phyloP scores from a whole-genome alignment of 2,113 vertebrate species.

The Amphiprion ocellaris region DNA sequence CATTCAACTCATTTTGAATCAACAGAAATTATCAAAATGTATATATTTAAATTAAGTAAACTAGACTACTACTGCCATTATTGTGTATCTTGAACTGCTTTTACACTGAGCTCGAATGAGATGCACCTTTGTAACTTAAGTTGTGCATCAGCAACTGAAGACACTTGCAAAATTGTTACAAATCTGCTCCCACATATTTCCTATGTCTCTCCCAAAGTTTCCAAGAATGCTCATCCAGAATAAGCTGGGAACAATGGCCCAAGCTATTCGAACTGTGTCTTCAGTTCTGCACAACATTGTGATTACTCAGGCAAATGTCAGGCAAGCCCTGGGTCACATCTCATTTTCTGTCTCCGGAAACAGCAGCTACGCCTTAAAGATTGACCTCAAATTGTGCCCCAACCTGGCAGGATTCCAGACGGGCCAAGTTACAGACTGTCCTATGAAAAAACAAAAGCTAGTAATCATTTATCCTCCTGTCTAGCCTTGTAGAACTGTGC shows the following conservation, averaged over 20 bases:
- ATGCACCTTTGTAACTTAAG: not conserved
- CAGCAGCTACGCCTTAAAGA: conserved; percentile 35
- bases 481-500: not conserved
- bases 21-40: no score
- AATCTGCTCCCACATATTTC: conserved; percentile 14
- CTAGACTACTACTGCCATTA: not conserved
- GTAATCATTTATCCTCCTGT: not conserved
- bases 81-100: not conserved
- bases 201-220: conserved; percentile 3
- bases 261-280: not conserved
- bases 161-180: not conserved
- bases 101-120: not conserved
- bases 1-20: no score
- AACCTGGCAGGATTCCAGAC: conserved; percentile 17
- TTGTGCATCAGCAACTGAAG: not conserved
- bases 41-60: no score
- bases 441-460: conserved; percentile 26
- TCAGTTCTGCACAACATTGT: conserved; percentile 25
- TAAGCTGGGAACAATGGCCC: conserved; percentile 17
- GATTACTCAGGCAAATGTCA: conserved; percentile 44
- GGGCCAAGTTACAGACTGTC: conserved; percentile 26
- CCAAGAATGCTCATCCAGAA: conserved; percentile 28
- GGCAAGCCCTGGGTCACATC: conserved; percentile 30
- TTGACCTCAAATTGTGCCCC: conserved; percentile 27
- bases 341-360: conserved; percentile 44